Evolutionary conservation across 2,888 invertebrate species (phyloP).

Genomic region (Sycophila texana): DNA sequence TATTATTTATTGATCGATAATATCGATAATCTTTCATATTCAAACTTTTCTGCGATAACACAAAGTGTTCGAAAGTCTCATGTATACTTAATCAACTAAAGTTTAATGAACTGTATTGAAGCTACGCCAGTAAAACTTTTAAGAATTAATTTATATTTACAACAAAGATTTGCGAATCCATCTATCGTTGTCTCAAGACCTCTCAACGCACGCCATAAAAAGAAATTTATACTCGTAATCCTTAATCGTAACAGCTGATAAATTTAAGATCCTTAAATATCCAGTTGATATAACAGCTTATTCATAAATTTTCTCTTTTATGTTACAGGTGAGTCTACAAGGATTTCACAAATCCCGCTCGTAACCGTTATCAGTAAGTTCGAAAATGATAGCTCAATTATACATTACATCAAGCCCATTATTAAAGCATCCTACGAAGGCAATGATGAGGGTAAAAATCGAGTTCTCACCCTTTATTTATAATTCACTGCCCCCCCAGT

Average conservation of each 20-base stretch:
- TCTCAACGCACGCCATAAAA: background rate
- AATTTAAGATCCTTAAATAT: background rate
- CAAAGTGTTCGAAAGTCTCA: no score
- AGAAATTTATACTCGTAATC: background rate
- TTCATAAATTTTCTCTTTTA: conserved; percentile 13
- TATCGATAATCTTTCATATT: no score
- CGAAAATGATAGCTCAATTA: background rate
- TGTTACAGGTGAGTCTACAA: conserved; percentile 21
- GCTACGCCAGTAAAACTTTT: no score
- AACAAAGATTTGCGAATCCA: no score
- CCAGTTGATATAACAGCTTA: background rate
- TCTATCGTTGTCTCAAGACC: no score
- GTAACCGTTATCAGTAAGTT: background rate
- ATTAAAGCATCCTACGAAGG: background rate
- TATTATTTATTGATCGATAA: no score
- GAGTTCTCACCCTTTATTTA: background rate
- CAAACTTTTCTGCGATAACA: no score
- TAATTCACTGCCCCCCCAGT: background rate
- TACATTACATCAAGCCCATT: background rate
- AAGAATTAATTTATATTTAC: no score
- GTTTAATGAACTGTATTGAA: no score
- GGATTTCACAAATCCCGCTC: background rate
- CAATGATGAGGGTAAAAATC: background rate
- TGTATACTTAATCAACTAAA: no score
- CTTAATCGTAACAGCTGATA: background rate